phyloP scores from a whole-genome alignment of 2,888 invertebrate genomes.

The Teinopalpus imperialis region DNA sequence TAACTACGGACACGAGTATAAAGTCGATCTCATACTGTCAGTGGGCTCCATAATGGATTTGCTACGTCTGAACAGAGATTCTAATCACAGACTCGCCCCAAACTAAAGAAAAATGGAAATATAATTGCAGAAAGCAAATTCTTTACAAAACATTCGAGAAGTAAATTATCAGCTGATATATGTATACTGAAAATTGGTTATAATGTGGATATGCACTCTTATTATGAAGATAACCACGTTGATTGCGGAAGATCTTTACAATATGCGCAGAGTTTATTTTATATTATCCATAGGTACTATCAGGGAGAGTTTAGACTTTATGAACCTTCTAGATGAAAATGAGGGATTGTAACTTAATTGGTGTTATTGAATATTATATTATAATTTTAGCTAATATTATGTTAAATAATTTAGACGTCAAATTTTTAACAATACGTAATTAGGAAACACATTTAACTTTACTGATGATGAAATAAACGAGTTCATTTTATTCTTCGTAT shows the following conservation, averaged over 20 bases:
- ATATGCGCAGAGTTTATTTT: conserved; percentile 61
- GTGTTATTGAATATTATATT: conserved; percentile 2
- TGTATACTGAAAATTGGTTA: conserved; percentile 27
- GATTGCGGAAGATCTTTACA: conserved; percentile 56
- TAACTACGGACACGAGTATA: conserved; percentile 65
- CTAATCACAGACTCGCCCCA: conserved; percentile 28
- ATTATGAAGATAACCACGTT: conserved; percentile 58
- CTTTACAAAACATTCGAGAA: not conserved
- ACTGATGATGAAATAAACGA: not conserved
- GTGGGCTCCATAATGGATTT: conserved; percentile 62
- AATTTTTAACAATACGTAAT: too few relatives aligned
- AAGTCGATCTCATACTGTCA: conserved; percentile 65
- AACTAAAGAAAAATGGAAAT: conserved; percentile 17
- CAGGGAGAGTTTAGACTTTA: conserved; percentile 56
- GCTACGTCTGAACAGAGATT: conserved; percentile 48
- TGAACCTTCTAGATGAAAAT: conserved; percentile 66
- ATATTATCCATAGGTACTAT: conserved; percentile 63
- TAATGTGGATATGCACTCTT: conserved; percentile 71
- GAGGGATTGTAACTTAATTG: conserved; percentile 41
- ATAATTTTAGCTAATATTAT: not conserved
- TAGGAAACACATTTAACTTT: too few relatives aligned
- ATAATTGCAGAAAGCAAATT: not conserved
- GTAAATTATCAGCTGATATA: conserved; percentile 12
- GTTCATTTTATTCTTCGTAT: not conserved
- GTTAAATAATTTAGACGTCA: not conserved